These are phyloP conservation scores for Cephus sareptanus DNA, from an alignment of 2,888 invertebrate species.

Conservation along the genomic window DNA sequence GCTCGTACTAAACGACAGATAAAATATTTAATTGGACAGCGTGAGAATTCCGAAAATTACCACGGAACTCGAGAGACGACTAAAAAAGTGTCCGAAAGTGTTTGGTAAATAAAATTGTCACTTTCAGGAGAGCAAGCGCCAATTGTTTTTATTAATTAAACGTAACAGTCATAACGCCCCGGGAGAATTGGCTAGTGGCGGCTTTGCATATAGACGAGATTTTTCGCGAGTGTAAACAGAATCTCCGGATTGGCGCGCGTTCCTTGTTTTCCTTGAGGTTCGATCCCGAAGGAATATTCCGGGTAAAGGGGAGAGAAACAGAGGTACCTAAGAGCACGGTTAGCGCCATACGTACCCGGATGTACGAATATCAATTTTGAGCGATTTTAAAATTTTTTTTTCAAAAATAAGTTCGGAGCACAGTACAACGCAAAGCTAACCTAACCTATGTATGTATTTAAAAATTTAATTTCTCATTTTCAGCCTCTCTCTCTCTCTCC, in stretches of 20 bases:
- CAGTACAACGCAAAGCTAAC: too few species aligned
- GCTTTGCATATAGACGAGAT: conserved; percentile 43
- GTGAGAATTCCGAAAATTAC: neutral
- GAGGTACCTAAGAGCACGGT: too few species aligned
- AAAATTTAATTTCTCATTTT: too few species aligned
- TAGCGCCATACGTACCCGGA: too few species aligned
- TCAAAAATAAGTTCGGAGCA: too few species aligned
- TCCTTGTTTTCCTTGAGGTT: conserved; percentile 5
- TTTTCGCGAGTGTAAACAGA: conserved; percentile 39
- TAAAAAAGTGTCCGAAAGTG: neutral
- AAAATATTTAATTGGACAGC: neutral
- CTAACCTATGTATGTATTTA: too few species aligned
- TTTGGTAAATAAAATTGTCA: neutral
- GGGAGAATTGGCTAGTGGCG: neutral
- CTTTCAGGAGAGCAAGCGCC: neutral
- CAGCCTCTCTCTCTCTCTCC: too few species aligned
- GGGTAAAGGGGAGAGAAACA: too few species aligned
- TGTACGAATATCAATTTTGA: too few species aligned
- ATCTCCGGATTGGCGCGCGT: neutral
- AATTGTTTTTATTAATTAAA: conserved; percentile 8
- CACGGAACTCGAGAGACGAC: neutral
- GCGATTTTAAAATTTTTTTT: too few species aligned
- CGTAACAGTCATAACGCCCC: neutral
- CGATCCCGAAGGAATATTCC: conserved; percentile 1
- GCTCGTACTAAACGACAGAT: neutral